Conservation (phyloP, 1,140 invertebrate species). For the Geopemphigus sp. region DNA sequence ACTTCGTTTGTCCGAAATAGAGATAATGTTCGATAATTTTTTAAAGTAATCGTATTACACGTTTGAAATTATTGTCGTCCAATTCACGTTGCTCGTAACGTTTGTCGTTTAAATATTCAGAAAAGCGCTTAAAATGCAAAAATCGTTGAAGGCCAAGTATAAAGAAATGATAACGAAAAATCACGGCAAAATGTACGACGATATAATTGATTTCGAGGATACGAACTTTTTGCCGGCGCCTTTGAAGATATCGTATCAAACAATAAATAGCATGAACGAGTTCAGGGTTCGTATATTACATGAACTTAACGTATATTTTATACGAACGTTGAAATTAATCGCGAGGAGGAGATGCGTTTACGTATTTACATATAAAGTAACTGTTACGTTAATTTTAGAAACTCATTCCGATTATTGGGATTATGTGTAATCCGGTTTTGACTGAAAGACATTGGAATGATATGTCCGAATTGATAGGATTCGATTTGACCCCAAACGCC, state of each 20-base stretch:
- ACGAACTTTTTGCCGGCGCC: conserved; percentile 73
- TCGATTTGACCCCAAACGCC: conserved; percentile 81
- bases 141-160: conserved; percentile 75
- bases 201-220: conserved; percentile 73
- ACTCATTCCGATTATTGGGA: conserved; percentile 74
- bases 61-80: neutral
- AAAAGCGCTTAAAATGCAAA: conserved; percentile 74
- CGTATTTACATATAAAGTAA: no score
- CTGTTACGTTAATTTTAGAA: conserved; percentile 58
- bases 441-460: conserved; percentile 87
- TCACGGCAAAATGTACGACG: conserved; percentile 63
- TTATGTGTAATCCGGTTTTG: conserved; percentile 84
- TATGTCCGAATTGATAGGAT: conserved; percentile 79
- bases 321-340: no score
- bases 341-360: no score
- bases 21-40: conserved; percentile 70
- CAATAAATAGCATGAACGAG: conserved; percentile 64
- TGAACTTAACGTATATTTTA: no score
- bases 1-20: conserved; percentile 70
- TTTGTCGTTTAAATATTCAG: conserved; percentile 53
- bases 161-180: conserved; percentile 71
- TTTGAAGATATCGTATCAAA: conserved; percentile 63
- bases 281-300: conserved; percentile 62
- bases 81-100: no score
- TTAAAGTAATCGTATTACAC: conserved; percentile 57